These are phyloP conservation scores for Tetragonisca angustula DNA, from an alignment of 2,888 invertebrate genomes.

Conservation along the genomic window DNA sequence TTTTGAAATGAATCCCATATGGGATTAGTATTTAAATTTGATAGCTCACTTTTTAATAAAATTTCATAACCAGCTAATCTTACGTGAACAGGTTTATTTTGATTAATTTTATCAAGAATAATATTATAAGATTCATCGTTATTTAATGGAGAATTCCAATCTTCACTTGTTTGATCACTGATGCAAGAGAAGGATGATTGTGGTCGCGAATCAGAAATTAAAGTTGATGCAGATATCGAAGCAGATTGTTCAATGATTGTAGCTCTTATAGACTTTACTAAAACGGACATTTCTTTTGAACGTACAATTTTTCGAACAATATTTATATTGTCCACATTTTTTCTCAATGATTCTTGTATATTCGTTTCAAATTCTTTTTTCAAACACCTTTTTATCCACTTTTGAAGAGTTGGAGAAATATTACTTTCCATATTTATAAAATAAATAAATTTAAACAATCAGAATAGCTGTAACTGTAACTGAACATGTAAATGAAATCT, in stretches of 20 bases:
- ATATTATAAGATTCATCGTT: constrained; percentile 68
- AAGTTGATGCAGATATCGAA: constrained; percentile 49
- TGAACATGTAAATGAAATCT: neutral
- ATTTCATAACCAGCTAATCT: constrained; percentile 81
- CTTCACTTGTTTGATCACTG: constrained; percentile 79
- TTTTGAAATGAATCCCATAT: constrained; percentile 76
- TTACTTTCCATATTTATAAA: constrained; percentile 70
- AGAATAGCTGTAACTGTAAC: neutral
- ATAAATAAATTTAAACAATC: constrained; percentile 24
- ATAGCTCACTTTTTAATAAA: constrained; percentile 76
- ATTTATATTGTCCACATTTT: constrained; percentile 65
- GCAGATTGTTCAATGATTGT: constrained; percentile 63
- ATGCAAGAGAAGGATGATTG: constrained; percentile 74
- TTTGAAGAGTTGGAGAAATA: constrained; percentile 73
- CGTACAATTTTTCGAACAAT: constrained; percentile 73
- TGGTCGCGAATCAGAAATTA: constrained; percentile 65
- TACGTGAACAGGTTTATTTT: constrained; percentile 80
- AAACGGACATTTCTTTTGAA: constrained; percentile 74
- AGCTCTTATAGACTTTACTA: constrained; percentile 72
- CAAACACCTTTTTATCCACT: constrained; percentile 77
- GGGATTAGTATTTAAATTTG: constrained; percentile 66
- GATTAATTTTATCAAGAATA: constrained; percentile 76
- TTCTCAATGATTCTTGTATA: constrained; percentile 70
- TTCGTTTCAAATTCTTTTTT: constrained; percentile 76
- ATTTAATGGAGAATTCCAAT: constrained; percentile 75